phyloP scores from a whole-genome alignment of 2,113 vertebrate species.

The Choloepus hoffmanni region DNA sequence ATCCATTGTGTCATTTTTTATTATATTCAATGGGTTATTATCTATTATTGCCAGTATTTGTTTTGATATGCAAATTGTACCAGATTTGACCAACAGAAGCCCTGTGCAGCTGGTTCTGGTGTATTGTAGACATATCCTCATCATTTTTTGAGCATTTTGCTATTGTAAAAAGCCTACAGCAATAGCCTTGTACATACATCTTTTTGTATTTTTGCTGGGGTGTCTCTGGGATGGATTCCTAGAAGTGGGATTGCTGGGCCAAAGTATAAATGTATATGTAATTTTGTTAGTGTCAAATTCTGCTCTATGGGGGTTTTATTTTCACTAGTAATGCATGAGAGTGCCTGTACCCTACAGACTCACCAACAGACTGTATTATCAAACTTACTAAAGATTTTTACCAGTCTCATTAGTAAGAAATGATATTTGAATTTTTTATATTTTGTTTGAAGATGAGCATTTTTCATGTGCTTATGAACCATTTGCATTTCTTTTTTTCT shows the following conservation, averaged over 20 bases:
- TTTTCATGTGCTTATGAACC: background rate
- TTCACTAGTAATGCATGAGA: background rate
- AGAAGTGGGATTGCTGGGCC: slow-evolving; percentile 1
- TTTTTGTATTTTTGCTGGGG: background rate
- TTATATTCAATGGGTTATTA: background rate
- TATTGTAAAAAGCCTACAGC: background rate
- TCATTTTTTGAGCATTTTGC: background rate
- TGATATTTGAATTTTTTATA: background rate
- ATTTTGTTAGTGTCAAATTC: background rate
- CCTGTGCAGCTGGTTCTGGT: background rate
- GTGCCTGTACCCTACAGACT: background rate
- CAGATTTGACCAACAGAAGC: background rate
- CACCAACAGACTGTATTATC: background rate
- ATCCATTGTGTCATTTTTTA: background rate
- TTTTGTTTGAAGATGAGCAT: background rate
- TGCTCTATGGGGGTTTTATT: background rate
- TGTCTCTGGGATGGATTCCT: background rate
- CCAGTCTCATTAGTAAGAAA: background rate
- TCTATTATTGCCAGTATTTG: background rate
- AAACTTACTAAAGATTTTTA: background rate
- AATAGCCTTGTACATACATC: background rate
- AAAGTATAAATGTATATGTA: background rate
- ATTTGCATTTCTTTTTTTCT: background rate
- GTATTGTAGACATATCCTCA: background rate
- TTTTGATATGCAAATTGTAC: background rate